Evolutionary conservation across 2,797 vertebrate species (phyloP).

Genomic region (Jordanella pulchra): DNA sequence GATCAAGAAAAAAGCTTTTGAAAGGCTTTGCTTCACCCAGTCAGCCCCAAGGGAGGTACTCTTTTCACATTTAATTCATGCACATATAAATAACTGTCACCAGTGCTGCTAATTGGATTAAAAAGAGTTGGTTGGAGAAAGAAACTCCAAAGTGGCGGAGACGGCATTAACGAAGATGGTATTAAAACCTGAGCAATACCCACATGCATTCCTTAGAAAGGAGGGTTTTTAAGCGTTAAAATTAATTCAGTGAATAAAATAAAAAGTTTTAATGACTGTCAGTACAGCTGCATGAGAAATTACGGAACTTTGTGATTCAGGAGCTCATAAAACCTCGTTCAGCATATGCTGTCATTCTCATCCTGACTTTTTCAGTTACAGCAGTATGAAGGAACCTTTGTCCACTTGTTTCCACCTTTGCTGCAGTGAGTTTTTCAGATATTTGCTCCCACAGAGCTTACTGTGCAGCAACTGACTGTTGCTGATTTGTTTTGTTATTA

Average conservation of each 20-base stretch:
- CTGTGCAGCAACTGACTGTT: no score
- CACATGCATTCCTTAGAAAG: conserved; percentile 3
- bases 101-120: conserved; percentile 73
- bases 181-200: conserved; percentile 25
- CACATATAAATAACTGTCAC: conserved; percentile 73
- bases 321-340: not conserved
- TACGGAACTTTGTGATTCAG: not conserved
- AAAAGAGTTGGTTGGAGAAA: conserved; percentile 50
- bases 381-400: no score
- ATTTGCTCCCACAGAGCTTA: no score
- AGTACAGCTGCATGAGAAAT: not conserved
- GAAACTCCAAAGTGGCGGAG: conserved; percentile 20
- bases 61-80: conserved; percentile 73
- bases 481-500: no score
- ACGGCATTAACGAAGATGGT: conserved; percentile 15
- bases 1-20: conserved; percentile 43
- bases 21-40: conserved; percentile 66
- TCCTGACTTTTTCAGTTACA: not conserved
- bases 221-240: not conserved
- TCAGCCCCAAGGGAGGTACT: conserved; percentile 58
- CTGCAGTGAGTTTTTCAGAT: no score
- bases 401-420: no score
- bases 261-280: not conserved
- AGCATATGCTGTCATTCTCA: not conserved
- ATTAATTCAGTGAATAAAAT: not conserved